These are phyloP conservation scores for Bubo blakistoni DNA, from an alignment of 2,113 vertebrate genomes.

Conservation along the genomic window DNA sequence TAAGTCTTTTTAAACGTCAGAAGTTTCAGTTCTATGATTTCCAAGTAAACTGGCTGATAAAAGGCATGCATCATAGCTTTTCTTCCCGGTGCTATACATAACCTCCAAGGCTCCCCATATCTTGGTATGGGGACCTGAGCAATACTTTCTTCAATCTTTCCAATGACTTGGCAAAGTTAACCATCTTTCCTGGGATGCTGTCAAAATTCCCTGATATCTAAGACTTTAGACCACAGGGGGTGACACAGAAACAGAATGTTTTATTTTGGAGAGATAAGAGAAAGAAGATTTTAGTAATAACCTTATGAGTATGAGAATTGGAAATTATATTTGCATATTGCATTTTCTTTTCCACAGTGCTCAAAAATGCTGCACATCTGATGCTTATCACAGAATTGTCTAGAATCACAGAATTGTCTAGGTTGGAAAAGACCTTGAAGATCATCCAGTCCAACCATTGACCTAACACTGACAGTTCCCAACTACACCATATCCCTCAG, in stretches of 20 bases:
- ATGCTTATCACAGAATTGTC: too few relatives aligned
- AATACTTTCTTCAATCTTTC: neutral
- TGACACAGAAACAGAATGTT: neutral
- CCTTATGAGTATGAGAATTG: neutral
- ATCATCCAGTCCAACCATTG: too few relatives aligned
- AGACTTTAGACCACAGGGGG: neutral
- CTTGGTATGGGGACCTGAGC: neutral
- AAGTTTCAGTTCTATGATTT: neutral
- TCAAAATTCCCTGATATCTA: neutral
- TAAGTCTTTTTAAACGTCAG: neutral
- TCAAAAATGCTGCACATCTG: neutral
- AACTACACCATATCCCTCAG: too few relatives aligned
- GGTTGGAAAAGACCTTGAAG: too few relatives aligned
- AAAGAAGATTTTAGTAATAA: neutral
- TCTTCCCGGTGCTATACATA: neutral
- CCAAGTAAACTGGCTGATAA: neutral
- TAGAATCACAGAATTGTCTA: too few relatives aligned
- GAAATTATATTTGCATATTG: neutral
- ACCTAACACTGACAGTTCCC: too few relatives aligned
- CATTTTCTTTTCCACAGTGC: neutral
- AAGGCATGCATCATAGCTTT: neutral
- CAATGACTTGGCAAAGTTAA: neutral
- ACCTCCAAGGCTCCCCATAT: neutral
- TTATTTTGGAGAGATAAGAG: neutral
- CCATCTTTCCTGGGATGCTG: neutral